phyloP scores from a whole-genome alignment of 2,113 vertebrate genomes.

The Lucifuga dentata region DNA sequence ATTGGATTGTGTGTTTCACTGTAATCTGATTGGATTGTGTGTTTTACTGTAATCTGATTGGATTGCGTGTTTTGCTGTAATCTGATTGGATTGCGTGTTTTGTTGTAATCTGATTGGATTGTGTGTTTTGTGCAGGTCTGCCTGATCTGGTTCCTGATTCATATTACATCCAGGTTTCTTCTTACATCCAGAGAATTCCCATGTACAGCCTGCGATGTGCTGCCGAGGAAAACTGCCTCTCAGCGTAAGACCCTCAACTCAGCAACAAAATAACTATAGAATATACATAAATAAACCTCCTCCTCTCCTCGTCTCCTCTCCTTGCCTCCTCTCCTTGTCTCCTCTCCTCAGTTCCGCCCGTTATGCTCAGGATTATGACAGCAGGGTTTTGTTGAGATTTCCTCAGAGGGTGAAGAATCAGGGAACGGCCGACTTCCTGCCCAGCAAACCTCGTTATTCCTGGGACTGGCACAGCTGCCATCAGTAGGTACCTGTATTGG shows the following conservation, averaged over 20 bases:
- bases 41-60: no score
- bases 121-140: slow-evolving; percentile 85
- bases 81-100: no score
- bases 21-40: no score
- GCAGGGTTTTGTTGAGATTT: slow-evolving; percentile 92
- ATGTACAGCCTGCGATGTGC: slow-evolving; percentile 97
- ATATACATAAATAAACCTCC: no score
- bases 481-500: slow-evolving; percentile 89
- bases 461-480: slow-evolving; percentile 99
- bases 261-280: no score
- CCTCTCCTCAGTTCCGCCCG: slow-evolving; percentile 84
- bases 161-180: slow-evolving; percentile 92
- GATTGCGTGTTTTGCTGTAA: no score
- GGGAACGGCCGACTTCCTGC: slow-evolving; percentile 94
- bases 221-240: slow-evolving; percentile 95
- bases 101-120: no score
- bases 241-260: slow-evolving; percentile 88
- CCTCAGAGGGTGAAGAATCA: slow-evolving; percentile 98
- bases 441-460: slow-evolving; percentile 92
- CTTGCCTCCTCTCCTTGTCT: neutral
- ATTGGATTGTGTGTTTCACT: no score
- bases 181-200: slow-evolving; percentile 91
- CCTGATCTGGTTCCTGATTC: slow-evolving; percentile 96
- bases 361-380: slow-evolving; percentile 90
- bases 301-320: neutral